Evolutionary conservation across 2,113 vertebrate species (phyloP), one percentile per base, ranked within the genome.

Genomic region (Columba livia): DNA sequence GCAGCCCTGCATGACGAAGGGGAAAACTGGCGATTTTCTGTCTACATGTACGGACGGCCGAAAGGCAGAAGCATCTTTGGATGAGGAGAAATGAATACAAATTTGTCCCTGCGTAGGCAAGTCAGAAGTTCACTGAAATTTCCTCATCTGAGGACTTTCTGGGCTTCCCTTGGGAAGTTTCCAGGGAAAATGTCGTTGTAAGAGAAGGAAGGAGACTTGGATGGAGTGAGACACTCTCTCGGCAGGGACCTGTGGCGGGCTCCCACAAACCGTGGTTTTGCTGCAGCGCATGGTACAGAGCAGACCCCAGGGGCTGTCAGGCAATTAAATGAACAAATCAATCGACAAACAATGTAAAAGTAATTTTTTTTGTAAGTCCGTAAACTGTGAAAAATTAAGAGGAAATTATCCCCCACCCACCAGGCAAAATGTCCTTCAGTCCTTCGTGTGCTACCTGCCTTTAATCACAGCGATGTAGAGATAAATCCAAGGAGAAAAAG

Each of bases 221-320:
- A 13, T 32, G 5, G 20, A 12, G 21, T 0, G 4, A 28, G 23
- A 38, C 2, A 4, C 10, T 34, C 0, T 0, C 11, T 62, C 17
- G 31, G 21, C 13, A 17, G n/a, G 13, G 38, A 38, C 40, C 8
- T 8, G n/a, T 4, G 6, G 6, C 11, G 5, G 50, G 5, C 2
- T 51, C 15, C 5, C 21, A 7, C 4, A 14, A 21, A 36, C 36
- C 1, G 0, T 11, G 10, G 0, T 12, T 79, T 51, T 25, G 53
- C 19, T 50, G 53, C 36, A 57, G 16, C 3, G 2, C 32, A 5
- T 4, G 25, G 34, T 47, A 18, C 17, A 40, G 51, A 40, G 28
- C 0, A 0, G 17, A 7, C 6, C 17, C 34, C 2, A 3, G 28
- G 15, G 15, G 48, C 7, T 34, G 6, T 15, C 0, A 5, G 48